Evolutionary conservation across 2,113 vertebrate species (phyloP), one percentile per base, ranked within the genome.

Genomic region (Corvus cornix): DNA sequence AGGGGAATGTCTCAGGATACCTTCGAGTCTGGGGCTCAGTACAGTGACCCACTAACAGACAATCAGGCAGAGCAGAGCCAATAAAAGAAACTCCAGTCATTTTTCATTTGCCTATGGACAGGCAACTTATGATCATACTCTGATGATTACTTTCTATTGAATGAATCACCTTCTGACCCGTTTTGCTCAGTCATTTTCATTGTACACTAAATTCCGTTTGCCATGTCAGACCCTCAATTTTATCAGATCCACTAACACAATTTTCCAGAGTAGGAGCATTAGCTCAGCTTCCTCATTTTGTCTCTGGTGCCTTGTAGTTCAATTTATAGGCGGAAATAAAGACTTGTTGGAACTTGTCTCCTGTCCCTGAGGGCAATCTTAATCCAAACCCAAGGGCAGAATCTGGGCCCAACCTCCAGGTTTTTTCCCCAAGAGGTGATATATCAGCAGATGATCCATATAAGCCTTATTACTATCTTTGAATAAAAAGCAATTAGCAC

Each of bases 281-380:
- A 97, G 80, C 90, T 96, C 84, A 83, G 70, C 89, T 95, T 96
- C 94, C 89, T 92, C 90, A 83, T 87, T 92, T 89, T 94, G 88
- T 96, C 95, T 95, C 94, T 87, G 41, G 90, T 97, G 95, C 59
- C 87, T 96, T 89, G 80, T 76, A 96, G 89, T 84, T 94, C 91
- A 94, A 75, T 97, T 96, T 94, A 88, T 74, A 89, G 94, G 75
- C 28, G 43, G 95, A 96, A 97, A 97, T 96, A 96, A 94, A 96
- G 88, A 83, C 81, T 93, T 96, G 88, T 52, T 77, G 63, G 70
- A 95, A 91, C 53, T 81, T 83, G 86, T 59, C 67, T 96, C 66
- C 48, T 82, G 92, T 28, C 77, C 86, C 51, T 28, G 1, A 86
- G 63, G n/a, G 86, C 87, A 85, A 94, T 89, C 86, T 70, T 82